phyloP scores from a whole-genome alignment of 2,888 invertebrate species.

The Latrodectus elegans region DNA sequence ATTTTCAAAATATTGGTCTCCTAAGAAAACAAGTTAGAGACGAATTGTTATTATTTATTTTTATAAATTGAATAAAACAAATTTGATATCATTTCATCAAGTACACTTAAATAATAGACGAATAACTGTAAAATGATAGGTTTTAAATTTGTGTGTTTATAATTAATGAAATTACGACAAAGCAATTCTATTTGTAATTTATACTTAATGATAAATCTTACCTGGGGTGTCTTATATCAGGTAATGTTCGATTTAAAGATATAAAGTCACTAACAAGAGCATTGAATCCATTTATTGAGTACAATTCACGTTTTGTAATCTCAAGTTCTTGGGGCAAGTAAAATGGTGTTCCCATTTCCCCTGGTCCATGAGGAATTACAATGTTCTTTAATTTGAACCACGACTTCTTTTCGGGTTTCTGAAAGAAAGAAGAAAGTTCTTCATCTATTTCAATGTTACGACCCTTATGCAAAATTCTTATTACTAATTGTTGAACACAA shows the following conservation, averaged over 20 bases:
- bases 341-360: constrained; percentile 77
- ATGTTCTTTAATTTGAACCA: constrained; percentile 60
- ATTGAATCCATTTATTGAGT: constrained; percentile 93
- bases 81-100: no score
- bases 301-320: constrained; percentile 81
- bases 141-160: no score
- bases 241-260: constrained; percentile 86
- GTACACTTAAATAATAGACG: no score
- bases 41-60: no score
- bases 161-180: no score
- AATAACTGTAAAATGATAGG: no score
- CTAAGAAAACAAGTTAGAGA: no score
- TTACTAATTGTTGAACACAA: no score
- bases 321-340: constrained; percentile 79
- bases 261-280: constrained; percentile 93
- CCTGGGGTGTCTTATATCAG: constrained; percentile 79
- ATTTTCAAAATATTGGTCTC: no score
- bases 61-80: no score
- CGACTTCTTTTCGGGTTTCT: constrained; percentile 32
- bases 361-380: constrained; percentile 75
- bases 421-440: neutral
- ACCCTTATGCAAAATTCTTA: no score
- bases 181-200: neutral
- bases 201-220: constrained; percentile 65
- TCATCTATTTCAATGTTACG: no score